Percentiles rank a stretch among this genome's conserved stretches.
Evolutionary conservation across 1,140 invertebrate genomes (phyloP).

Genomic region (Wiebesia pumilae): DNA sequence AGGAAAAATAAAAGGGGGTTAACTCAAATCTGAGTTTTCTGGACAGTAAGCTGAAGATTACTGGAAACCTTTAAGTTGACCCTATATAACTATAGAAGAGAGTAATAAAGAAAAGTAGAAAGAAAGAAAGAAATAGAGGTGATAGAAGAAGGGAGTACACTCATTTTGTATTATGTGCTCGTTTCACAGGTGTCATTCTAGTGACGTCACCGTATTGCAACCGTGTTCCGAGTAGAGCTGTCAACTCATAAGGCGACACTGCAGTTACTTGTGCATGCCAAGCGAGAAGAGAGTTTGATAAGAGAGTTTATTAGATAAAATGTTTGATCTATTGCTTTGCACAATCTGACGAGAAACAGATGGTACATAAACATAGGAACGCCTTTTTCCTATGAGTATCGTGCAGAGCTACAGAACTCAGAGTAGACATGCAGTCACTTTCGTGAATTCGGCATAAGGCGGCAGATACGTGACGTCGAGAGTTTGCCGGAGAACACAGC

Average conservation of each 20-base stretch:
- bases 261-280: not conserved
- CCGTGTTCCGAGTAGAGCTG: too few species aligned
- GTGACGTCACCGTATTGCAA: slow-evolving; percentile 66
- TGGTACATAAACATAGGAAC: slow-evolving; percentile 44
- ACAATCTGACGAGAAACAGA: slow-evolving; percentile 27
- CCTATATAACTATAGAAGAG: too few species aligned
- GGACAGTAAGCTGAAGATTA: slow-evolving; percentile 66
- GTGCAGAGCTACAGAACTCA: not conserved
- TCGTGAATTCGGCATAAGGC: slow-evolving; percentile 33
- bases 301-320: slow-evolving; percentile 65
- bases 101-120: not conserved
- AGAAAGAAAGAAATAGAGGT: not conserved
- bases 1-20: slow-evolving; percentile 59
- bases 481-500: slow-evolving; percentile 45
- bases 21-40: slow-evolving; percentile 69
- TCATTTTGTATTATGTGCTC: slow-evolving; percentile 55
- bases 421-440: not conserved
- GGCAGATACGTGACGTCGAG: slow-evolving; percentile 37
- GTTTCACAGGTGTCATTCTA: slow-evolving; percentile 67
- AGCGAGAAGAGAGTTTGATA: not conserved
- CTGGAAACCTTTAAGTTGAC: slow-evolving; percentile 65
- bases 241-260: not conserved
- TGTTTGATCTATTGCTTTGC: slow-evolving; percentile 67
- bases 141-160: not conserved
- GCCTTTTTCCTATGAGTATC: not conserved